Percentiles rank a stretch among this genome's conserved stretches.
phyloP scores from a whole-genome alignment of 2,113 vertebrate genomes.

The Shinisaurus crocodilurus region DNA sequence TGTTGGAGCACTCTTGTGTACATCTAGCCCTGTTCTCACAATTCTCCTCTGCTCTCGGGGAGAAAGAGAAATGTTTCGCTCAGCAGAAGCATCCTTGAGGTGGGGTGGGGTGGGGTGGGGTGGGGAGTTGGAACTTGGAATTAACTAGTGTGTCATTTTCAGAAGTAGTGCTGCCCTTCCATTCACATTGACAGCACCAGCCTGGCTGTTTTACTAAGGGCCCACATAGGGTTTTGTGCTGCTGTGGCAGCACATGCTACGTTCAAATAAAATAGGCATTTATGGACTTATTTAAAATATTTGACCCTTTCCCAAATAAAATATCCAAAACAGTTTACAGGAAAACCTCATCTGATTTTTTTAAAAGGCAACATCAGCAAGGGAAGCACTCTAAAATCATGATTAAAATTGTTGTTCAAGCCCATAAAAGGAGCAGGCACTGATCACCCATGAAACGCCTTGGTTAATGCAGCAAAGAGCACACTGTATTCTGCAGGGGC shows the following conservation, averaged over 20 bases:
- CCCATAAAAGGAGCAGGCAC: not conserved
- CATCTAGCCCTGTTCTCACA: not conserved
- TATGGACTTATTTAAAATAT: not conserved
- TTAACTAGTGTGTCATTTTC: not conserved
- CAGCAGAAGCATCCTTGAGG: not conserved
- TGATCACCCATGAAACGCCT: too few species aligned
- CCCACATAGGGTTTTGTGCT: not conserved
- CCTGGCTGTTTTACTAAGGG: not conserved
- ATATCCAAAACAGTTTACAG: not conserved
- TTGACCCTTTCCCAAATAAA: not conserved
- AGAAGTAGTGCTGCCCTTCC: fast-evolving
- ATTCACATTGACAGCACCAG: not conserved
- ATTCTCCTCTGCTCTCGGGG: fast-evolving
- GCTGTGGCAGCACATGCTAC: not conserved
- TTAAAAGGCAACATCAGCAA: not conserved
- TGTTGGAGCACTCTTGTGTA: fast-evolving
- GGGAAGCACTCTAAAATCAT: slow-evolving; percentile 36
- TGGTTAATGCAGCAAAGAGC: not conserved
- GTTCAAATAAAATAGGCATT: not conserved
- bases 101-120: fast-evolving
- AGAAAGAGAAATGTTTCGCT: not conserved
- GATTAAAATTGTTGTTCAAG: slow-evolving; percentile 31
- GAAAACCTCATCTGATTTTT: not conserved
- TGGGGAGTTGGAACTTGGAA: not conserved
- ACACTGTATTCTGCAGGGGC: not conserved